Evolutionary conservation across 2,888 invertebrate genomes (phyloP).

Genomic region (Pilophorus perplexus): DNA sequence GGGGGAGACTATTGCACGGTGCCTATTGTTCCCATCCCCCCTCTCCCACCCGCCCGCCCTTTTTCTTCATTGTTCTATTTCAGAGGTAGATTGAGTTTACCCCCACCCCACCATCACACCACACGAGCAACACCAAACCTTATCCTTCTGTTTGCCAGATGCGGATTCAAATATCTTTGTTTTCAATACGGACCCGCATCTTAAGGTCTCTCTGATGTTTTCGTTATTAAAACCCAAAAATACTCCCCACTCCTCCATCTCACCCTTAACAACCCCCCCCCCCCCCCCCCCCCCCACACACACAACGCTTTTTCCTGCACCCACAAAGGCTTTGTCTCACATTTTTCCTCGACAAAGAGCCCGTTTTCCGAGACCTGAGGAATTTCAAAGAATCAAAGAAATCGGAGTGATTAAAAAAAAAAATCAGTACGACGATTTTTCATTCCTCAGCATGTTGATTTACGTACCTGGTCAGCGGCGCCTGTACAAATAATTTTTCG

Average conservation of each 20-base stretch:
- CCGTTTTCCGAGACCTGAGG: no score
- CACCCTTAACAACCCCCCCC: neutral
- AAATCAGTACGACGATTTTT: no score
- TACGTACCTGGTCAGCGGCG: no score
- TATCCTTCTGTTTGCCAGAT: conserved; percentile 20
- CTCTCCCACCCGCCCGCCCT: neutral
- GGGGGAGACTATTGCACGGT: conserved; percentile 21
- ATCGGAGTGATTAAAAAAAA: no score
- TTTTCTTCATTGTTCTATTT: conserved; percentile 19
- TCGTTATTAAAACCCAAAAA: conserved; percentile 31
- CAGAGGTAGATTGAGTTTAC: conserved; percentile 35
- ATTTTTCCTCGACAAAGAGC: neutral
- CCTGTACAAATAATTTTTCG: no score
- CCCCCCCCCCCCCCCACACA: neutral
- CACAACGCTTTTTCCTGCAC: conserved; percentile 3
- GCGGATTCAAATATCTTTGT: conserved; percentile 34
- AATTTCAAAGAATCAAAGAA: no score
- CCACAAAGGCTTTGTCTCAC: conserved; percentile 12
- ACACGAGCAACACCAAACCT: neutral
- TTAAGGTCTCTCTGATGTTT: conserved; percentile 16
- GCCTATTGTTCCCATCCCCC: conserved; percentile 10
- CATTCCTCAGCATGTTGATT: no score
- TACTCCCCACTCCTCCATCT: neutral
- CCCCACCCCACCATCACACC: neutral
- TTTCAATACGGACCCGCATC: conserved; percentile 19